phyloP scores from a whole-genome alignment of 2,113 vertebrate species.

The Clarias gariepinus region DNA sequence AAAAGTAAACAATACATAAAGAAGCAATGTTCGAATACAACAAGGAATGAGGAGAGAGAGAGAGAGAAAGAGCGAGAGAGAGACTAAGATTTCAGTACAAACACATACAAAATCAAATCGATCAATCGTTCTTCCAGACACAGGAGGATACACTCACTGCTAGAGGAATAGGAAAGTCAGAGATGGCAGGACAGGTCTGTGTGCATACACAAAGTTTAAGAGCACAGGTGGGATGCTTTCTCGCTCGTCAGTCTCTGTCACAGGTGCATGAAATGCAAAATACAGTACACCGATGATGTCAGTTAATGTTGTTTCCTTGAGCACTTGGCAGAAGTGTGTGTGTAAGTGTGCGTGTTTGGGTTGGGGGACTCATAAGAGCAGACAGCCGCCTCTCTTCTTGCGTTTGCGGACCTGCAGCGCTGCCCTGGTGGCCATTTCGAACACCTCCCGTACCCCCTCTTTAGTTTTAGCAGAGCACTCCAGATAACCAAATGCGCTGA shows the following conservation, averaged over 20 bases:
- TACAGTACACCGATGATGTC: conserved; percentile 66
- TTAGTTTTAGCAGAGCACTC: conserved; percentile 99
- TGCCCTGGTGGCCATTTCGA: conserved; percentile 95
- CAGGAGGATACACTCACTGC: conserved; percentile 59
- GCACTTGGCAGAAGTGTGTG: conserved; percentile 40
- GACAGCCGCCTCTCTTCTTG: conserved; percentile 84
- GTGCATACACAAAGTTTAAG: conserved; percentile 53
- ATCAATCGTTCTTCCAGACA: conserved; percentile 53
- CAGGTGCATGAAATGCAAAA: conserved; percentile 53
- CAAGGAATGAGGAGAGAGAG: conserved; percentile 20
- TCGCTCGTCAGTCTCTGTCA: conserved; percentile 68
- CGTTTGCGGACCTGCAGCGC: conserved; percentile 95
- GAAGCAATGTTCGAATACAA: conserved; percentile 46
- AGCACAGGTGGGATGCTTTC: conserved; percentile 54
- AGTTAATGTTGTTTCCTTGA: conserved; percentile 56
- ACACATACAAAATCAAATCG: conserved; percentile 51
- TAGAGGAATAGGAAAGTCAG: conserved; percentile 45
- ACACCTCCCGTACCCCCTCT: conserved; percentile 95
- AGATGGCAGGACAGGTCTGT: conserved; percentile 45
- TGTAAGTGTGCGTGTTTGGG: neutral
- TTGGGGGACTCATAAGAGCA: conserved; percentile 78
- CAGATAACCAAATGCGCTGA: conserved; percentile 94
- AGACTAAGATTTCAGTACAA: conserved; percentile 51
- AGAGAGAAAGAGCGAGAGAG: conserved; percentile 30
- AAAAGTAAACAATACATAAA: conserved; percentile 46